phyloP scores from a whole-genome alignment of 2,888 invertebrate genomes.

The Geophilus truncorum region DNA sequence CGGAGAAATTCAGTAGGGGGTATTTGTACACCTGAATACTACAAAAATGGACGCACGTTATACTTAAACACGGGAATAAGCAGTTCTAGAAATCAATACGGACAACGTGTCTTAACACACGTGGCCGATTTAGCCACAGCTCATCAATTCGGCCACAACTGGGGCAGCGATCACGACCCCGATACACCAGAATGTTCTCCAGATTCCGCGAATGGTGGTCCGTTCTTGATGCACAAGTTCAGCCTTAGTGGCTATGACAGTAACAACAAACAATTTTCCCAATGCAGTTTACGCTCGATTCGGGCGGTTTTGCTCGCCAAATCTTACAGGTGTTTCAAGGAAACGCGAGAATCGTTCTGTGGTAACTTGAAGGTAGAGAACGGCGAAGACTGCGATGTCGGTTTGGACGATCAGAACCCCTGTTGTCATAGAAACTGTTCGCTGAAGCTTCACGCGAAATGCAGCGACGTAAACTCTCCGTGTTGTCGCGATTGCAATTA shows the following conservation, averaged over 20 bases:
- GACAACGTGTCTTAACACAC: conserved; percentile 86
- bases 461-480: conserved; percentile 90
- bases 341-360: conserved; percentile 92
- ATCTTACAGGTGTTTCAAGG: conserved; percentile 59
- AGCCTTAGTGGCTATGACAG: conserved; percentile 93
- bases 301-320: conserved; percentile 88
- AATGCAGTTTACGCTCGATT: conserved; percentile 87
- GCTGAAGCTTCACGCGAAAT: conserved; percentile 73
- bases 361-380: conserved; percentile 93
- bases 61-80: conserved; percentile 92
- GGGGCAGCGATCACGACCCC: conserved; percentile 97
- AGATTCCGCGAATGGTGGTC: conserved; percentile 87
- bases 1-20: conserved; percentile 90
- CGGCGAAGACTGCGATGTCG: conserved; percentile 95
- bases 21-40: conserved; percentile 95
- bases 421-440: conserved; percentile 93
- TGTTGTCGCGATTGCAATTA: conserved; percentile 89
- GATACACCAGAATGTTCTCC: conserved; percentile 94
- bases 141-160: conserved; percentile 92
- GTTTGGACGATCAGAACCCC: conserved; percentile 84
- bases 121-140: conserved; percentile 95
- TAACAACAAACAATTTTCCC: conserved; percentile 94
- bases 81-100: conserved; percentile 90
- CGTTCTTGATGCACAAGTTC: conserved; percentile 94
- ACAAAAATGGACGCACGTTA: conserved; percentile 85